phyloP scores from a whole-genome alignment of 1,140 invertebrate species.

The Drosophila parvula region DNA sequence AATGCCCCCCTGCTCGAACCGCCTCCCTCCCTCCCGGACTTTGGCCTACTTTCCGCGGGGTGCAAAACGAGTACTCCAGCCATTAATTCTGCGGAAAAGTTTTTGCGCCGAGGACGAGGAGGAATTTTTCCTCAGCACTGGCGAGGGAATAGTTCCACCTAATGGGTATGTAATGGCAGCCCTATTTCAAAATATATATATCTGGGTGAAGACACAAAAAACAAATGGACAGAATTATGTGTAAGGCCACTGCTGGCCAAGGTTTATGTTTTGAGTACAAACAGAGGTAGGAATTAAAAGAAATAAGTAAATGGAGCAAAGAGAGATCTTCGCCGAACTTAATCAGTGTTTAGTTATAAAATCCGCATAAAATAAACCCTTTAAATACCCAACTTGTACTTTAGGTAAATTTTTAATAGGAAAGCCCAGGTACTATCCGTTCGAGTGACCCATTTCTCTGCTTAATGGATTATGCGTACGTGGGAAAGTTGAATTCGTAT shows the following conservation, averaged over 20 bases:
- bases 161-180: slow-evolving; percentile 26
- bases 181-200: slow-evolving; percentile 22
- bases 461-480: slow-evolving; percentile 40
- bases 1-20: slow-evolving; percentile 27
- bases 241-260: neutral
- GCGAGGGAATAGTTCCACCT: slow-evolving; percentile 15
- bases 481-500: slow-evolving; percentile 51
- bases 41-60: slow-evolving; percentile 50
- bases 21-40: slow-evolving; percentile 24
- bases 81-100: slow-evolving; percentile 46
- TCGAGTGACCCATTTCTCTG: neutral
- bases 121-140: slow-evolving; percentile 10
- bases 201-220: slow-evolving; percentile 5
- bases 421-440: neutral
- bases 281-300: neutral
- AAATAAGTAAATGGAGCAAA: too few relatives aligned
- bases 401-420: slow-evolving; percentile 6
- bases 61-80: slow-evolving; percentile 26
- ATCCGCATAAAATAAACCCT: neutral
- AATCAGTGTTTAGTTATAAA: too few relatives aligned
- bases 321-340: too few relatives aligned
- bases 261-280: neutral
- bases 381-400: neutral
- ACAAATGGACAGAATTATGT: slow-evolving; percentile 2
- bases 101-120: slow-evolving; percentile 12